Evolutionary conservation across 2,113 vertebrate genomes (phyloP).

Genomic region (Thinocorus orbignyianus): DNA sequence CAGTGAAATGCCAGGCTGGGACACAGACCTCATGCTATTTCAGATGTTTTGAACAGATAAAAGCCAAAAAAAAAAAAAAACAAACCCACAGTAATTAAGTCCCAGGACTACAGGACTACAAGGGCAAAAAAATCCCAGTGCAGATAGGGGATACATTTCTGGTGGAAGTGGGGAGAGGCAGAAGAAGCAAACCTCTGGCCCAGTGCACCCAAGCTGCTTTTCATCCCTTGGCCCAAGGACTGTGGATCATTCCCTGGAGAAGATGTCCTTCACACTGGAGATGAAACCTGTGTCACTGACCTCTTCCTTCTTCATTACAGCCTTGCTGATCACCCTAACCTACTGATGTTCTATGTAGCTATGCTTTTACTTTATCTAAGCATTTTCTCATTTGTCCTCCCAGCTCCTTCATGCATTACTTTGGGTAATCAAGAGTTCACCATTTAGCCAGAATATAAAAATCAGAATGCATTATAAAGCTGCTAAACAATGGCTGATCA

Average conservation of each 20-base stretch:
- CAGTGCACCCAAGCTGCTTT: neutral
- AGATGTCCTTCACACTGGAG: neutral
- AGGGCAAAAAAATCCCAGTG: accelerated
- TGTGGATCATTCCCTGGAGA: neutral
- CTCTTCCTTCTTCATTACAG: neutral
- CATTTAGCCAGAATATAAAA: neutral
- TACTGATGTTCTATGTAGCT: neutral
- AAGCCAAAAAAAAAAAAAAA: neutral
- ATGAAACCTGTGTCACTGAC: slow-evolving; percentile 15
- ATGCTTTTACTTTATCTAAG: neutral
- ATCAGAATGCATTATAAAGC: neutral
- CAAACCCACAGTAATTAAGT: neutral
- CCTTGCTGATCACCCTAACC: neutral
- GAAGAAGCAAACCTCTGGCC: neutral
- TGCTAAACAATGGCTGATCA: neutral
- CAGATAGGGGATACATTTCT: neutral
- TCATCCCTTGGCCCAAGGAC: neutral
- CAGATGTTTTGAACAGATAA: neutral
- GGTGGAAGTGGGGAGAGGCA: neutral
- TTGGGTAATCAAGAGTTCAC: neutral
- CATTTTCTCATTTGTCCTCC: neutral
- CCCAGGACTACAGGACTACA: neutral
- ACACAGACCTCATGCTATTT: neutral
- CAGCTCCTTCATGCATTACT: neutral
- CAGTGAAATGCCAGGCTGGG: neutral